Conservation (phyloP, 2,888 invertebrate genomes). For the Lasioglossum calceatum region DNA sequence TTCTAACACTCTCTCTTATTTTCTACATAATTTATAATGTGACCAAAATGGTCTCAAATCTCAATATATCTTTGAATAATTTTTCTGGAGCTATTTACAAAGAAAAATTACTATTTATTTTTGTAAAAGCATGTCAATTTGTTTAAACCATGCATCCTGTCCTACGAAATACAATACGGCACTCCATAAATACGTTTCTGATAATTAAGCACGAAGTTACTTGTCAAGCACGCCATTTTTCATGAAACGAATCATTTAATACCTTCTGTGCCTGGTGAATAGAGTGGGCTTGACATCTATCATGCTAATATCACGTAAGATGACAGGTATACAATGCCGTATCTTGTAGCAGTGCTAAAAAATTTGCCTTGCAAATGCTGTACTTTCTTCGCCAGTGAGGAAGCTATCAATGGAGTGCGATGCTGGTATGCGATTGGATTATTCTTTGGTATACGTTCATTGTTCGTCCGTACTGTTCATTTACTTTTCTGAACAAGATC, state of each 20-base stretch:
- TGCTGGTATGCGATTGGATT: background rate
- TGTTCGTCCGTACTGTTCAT: background rate
- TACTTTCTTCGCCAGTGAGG: background rate
- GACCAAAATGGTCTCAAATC: background rate
- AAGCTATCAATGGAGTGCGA: conserved; percentile 2
- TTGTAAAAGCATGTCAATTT: background rate
- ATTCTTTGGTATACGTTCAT: background rate
- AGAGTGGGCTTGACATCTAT: conserved; percentile 2
- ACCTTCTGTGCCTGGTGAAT: background rate
- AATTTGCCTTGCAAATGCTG: background rate
- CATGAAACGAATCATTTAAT: background rate
- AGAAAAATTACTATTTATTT: background rate
- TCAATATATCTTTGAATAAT: background rate
- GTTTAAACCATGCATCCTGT: background rate
- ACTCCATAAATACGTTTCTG: background rate
- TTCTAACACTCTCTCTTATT: background rate
- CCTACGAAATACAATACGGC: background rate
- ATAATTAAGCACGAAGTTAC: background rate
- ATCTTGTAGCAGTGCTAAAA: conserved; percentile 1
- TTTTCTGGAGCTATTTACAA: too few relatives aligned
- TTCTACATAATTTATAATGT: background rate
- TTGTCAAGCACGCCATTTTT: background rate
- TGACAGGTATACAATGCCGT: conserved; percentile 2
- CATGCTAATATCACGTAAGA: conserved; percentile 5
- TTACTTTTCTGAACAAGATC: background rate